These are phyloP conservation scores for Carposina sasakii DNA, from an alignment of 1,140 invertebrate species.

Conservation along the genomic window DNA sequence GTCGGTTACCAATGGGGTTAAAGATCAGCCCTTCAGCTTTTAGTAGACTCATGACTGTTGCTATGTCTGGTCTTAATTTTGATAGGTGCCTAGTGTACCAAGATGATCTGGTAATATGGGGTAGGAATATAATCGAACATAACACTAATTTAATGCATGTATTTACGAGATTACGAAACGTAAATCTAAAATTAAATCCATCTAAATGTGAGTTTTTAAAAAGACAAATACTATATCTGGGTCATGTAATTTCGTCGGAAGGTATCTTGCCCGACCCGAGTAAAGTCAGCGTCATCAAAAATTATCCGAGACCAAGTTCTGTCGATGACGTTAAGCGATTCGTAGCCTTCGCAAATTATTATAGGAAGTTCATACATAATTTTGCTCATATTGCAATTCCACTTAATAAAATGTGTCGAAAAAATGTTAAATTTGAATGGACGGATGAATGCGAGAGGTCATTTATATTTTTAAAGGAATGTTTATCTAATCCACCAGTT, in stretches of 20 bases:
- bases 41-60: constrained; percentile 26
- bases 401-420: background rate
- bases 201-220: constrained; percentile 3
- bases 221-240: background rate
- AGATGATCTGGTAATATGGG: background rate
- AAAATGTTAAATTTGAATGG: background rate
- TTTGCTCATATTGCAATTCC: background rate
- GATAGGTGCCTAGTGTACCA: constrained; percentile 15
- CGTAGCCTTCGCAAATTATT: constrained; percentile 1
- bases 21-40: constrained; percentile 30
- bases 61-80: constrained; percentile 27
- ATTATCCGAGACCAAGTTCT: background rate
- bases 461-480: background rate
- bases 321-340: constrained; percentile 1
- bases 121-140: background rate
- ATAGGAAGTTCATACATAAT: background rate
- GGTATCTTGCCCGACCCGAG: background rate
- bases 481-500: background rate
- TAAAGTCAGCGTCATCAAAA: background rate
- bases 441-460: background rate
- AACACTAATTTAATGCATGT: background rate
- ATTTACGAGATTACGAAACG: constrained; percentile 1
- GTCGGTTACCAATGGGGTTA: constrained; percentile 25
- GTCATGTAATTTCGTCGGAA: background rate
- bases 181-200: constrained; percentile 1